Conservation (phyloP, 2,888 invertebrate species). For the Lutraria lutraria region DNA sequence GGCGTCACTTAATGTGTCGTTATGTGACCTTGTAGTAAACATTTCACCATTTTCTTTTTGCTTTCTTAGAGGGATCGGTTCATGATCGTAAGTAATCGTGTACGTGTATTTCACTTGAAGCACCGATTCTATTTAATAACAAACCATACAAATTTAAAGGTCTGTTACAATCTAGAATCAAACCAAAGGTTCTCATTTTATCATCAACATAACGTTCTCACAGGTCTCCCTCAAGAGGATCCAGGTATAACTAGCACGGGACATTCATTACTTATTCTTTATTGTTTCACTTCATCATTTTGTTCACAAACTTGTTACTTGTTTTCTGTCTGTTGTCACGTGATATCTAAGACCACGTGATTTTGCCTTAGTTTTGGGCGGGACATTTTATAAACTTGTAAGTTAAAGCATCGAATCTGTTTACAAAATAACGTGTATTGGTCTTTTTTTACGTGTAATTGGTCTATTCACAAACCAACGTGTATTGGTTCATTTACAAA, state of each 20-base stretch:
- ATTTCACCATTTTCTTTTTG: not conserved
- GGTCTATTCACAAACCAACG: no score
- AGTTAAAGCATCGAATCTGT: no score
- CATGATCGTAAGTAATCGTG: conserved; percentile 2
- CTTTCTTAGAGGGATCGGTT: not conserved
- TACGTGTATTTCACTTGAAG: not conserved
- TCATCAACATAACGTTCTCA: not conserved
- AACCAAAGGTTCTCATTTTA: not conserved
- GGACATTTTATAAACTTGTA: not conserved
- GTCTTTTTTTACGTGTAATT: no score
- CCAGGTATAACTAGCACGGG: not conserved
- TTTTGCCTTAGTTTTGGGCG: not conserved
- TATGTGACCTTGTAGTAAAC: not conserved
- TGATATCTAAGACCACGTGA: not conserved
- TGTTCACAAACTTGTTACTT: not conserved
- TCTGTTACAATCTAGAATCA: not conserved
- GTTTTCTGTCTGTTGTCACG: not conserved
- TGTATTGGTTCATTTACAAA: no score
- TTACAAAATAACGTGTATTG: no score
- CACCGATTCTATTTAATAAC: not conserved
- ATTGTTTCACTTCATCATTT: no score
- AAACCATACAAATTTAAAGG: not conserved
- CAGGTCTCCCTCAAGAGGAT: not conserved
- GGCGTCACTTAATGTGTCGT: not conserved
- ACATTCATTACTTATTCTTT: not conserved